A percentile compares a stretch with the other conserved stretches of the same genome.
Conservation (phyloP, 1,140 invertebrate genomes). For the Diachasmimorpha longicaudata region DNA sequence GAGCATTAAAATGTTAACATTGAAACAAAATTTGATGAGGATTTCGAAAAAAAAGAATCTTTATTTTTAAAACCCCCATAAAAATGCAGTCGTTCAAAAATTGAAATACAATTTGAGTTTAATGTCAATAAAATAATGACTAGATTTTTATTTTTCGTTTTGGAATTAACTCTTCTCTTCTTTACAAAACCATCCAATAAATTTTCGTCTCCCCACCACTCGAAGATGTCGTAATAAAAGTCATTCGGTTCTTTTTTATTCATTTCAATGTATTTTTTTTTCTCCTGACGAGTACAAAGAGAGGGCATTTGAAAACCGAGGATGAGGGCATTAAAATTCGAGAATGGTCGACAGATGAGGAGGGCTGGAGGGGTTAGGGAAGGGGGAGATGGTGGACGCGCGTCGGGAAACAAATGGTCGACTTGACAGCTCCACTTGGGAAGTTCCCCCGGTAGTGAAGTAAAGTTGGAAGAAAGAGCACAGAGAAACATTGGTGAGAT, state of each 20-base stretch:
- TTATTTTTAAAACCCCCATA: too few relatives aligned
- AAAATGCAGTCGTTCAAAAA: too few relatives aligned
- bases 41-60: too few relatives aligned
- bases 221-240: not conserved
- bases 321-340: slow-evolving; percentile 15
- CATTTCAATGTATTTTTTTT: not conserved
- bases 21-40: too few relatives aligned
- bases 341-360: slow-evolving; percentile 13
- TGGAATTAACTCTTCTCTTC: not conserved
- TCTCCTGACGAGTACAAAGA: not conserved
- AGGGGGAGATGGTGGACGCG: slow-evolving; percentile 15
- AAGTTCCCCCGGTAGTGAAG: not conserved
- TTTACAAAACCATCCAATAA: not conserved
- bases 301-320: slow-evolving; percentile 4
- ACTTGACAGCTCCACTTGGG: slow-evolving; percentile 40
- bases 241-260: not conserved
- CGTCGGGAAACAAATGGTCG: slow-evolving; percentile 44
- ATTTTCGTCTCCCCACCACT: not conserved
- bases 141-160: not conserved
- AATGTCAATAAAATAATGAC: not conserved
- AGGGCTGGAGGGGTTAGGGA: not conserved
- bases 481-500: not conserved
- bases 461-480: not conserved
- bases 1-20: slow-evolving; percentile 1
- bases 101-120: too few relatives aligned